Conservation (phyloP, 2,113 vertebrate genomes). For the Cyprinodon variegatus region DNA sequence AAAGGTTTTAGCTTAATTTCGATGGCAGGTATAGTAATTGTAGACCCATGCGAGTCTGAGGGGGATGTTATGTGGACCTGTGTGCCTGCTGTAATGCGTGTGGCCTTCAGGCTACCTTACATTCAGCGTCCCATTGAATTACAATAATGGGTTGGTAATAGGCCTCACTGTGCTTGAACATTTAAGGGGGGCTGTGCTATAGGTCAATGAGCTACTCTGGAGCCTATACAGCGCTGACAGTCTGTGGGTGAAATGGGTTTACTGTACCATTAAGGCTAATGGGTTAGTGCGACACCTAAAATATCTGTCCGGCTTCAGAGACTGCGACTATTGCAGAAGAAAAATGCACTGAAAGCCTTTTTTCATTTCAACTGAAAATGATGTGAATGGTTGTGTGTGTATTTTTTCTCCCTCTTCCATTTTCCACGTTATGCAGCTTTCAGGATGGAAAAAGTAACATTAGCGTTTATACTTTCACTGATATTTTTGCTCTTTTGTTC, state of each 20-base stretch:
- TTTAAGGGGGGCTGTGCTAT: neutral
- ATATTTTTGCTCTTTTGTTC: neutral
- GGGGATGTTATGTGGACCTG: neutral
- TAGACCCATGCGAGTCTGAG: neutral
- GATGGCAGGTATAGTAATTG: neutral
- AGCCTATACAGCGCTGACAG: constrained; percentile 8
- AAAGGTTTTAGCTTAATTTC: neutral
- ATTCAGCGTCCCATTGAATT: constrained; percentile 54
- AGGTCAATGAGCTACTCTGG: constrained; percentile 32
- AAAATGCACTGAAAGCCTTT: neutral
- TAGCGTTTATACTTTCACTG: neutral
- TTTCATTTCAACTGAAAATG: neutral
- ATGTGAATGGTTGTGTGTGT: neutral
- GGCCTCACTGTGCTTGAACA: constrained; percentile 25
- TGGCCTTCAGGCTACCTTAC: constrained; percentile 25
- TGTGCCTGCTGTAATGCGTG: constrained; percentile 17
- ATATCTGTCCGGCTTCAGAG: constrained; percentile 1
- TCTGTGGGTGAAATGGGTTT: constrained; percentile 24
- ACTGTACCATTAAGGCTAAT: neutral
- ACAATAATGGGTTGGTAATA: constrained; percentile 62
- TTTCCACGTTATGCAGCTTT: neutral
- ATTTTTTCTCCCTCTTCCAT: neutral
- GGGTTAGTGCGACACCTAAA: neutral
- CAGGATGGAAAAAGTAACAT: neutral
- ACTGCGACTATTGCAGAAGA: neutral